Evolutionary conservation across 35 echinoderm and acorn worm species (phyloP).

Genomic region (Diadema setosum): DNA sequence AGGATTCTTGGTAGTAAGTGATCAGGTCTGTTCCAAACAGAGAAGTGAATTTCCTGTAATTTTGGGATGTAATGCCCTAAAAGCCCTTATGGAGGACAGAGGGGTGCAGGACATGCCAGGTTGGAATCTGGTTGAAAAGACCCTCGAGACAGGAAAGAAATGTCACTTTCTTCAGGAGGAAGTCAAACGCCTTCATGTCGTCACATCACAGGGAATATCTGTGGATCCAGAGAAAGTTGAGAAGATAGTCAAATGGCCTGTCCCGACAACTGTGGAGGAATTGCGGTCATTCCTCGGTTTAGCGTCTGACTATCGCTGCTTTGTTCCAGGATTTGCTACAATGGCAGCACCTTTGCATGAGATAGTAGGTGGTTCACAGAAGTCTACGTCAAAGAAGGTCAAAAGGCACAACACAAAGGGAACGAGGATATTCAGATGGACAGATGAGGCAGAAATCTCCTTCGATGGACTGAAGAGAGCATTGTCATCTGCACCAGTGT

Average conservation of each 20-base stretch:
- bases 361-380: background rate
- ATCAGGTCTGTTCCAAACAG: too few species aligned
- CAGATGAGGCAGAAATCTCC: background rate
- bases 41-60: too few species aligned
- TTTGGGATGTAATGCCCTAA: too few species aligned
- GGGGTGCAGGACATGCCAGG: too few species aligned
- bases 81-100: too few species aligned
- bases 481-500: constrained; percentile 7
- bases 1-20: too few species aligned
- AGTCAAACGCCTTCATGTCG: constrained; percentile 39
- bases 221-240: constrained; percentile 39
- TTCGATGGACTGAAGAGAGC: constrained; percentile 14
- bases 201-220: background rate
- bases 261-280: background rate
- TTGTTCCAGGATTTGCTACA: constrained; percentile 28
- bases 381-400: background rate
- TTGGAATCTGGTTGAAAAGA: too few species aligned
- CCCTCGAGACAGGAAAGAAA: constrained; percentile 41
- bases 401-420: background rate
- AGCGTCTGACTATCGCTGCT: constrained; percentile 39
- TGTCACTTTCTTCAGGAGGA: constrained; percentile 39
- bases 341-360: constrained; percentile 27
- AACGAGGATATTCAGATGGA: background rate
- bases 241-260: constrained; percentile 26
- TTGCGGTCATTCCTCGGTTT: constrained; percentile 43